Evolutionary conservation across 2,797 vertebrate species (phyloP).

Genomic region (Pagetopsis macropterus): DNA sequence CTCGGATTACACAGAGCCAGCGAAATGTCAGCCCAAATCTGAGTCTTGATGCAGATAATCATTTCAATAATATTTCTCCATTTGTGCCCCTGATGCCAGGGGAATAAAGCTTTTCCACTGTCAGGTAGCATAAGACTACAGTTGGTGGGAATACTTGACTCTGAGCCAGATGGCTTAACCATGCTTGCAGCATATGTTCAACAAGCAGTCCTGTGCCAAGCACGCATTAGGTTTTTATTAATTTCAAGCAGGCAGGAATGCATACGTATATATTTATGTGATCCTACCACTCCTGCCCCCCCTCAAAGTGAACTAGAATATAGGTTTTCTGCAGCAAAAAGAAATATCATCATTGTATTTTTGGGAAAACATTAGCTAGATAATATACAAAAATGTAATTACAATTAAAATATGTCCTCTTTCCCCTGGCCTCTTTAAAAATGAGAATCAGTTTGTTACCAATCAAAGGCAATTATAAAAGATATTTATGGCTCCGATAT

Average conservation of each 20-base stretch:
- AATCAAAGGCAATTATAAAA: constrained; percentile 53
- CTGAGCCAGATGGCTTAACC: constrained; percentile 99
- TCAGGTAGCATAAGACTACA: constrained; percentile 99
- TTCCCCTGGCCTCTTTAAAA: constrained; percentile 2
- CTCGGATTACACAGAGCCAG: constrained; percentile 99
- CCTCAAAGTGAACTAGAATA: constrained; percentile 61
- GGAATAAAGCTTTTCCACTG: constrained; percentile 99
- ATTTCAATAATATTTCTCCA: constrained; percentile 99
- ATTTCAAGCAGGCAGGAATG: constrained; percentile 95
- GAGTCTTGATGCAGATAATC: constrained; percentile 99
- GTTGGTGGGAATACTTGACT: constrained; percentile 99
- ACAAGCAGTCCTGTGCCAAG: constrained; percentile 94
- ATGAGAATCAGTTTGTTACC: constrained; percentile 21
- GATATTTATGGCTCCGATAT: constrained; percentile 50
- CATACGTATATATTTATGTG: constrained; percentile 95
- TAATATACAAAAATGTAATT: constrained; percentile 21
- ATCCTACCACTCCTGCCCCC: constrained; percentile 71
- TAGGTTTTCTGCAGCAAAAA: constrained; percentile 60
- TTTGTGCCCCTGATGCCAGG: constrained; percentile 98
- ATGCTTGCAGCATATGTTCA: constrained; percentile 99
- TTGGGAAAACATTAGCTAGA: constrained; percentile 12
- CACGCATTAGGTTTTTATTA: constrained; percentile 97
- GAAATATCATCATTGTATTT: constrained; percentile 24
- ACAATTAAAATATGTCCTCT: constrained; percentile 31
- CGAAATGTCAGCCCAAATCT: constrained; percentile 99